These are phyloP conservation scores for Coreius guichenoti DNA, from an alignment of 2,797 vertebrate genomes.

Conservation along the genomic window DNA sequence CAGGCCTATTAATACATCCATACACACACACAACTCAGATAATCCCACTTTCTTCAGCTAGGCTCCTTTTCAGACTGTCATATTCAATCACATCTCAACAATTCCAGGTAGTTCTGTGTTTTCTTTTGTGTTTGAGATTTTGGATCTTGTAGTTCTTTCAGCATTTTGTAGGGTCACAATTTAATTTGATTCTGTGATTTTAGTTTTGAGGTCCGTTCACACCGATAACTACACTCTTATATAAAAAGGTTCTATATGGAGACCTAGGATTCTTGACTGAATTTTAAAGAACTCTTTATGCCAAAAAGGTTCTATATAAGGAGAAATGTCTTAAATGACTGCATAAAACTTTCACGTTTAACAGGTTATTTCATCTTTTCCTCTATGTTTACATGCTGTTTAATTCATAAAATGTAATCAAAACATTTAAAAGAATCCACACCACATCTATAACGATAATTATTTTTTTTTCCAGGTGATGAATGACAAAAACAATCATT, in stretches of 20 bases:
- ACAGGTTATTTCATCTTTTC: not conserved
- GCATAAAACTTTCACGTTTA: not conserved
- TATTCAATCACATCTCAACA: conserved; percentile 17
- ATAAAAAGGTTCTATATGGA: not conserved
- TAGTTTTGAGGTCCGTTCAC: not conserved
- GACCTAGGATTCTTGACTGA: not conserved
- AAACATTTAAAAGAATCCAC: not conserved
- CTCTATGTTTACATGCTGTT: not conserved
- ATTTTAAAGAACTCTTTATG: not conserved
- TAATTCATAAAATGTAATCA: too few species aligned
- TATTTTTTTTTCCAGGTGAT: too few species aligned
- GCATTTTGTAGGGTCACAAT: not conserved
- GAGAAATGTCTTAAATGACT: not conserved
- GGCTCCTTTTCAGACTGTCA: conserved; percentile 17
- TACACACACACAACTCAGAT: conserved; percentile 24
- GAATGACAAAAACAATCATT: too few species aligned
- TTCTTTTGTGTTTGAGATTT: not conserved
- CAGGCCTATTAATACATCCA: conserved; percentile 24
- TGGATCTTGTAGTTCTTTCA: conserved; percentile 7
- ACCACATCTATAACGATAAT: not conserved
- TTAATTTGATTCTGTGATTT: not conserved
- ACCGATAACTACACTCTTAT: not conserved
- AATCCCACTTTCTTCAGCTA: not conserved
- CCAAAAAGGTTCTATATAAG: not conserved
- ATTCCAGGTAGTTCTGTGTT: not conserved